phyloP scores from a whole-genome alignment of 2,113 vertebrate species.

The Salminus brasiliensis region DNA sequence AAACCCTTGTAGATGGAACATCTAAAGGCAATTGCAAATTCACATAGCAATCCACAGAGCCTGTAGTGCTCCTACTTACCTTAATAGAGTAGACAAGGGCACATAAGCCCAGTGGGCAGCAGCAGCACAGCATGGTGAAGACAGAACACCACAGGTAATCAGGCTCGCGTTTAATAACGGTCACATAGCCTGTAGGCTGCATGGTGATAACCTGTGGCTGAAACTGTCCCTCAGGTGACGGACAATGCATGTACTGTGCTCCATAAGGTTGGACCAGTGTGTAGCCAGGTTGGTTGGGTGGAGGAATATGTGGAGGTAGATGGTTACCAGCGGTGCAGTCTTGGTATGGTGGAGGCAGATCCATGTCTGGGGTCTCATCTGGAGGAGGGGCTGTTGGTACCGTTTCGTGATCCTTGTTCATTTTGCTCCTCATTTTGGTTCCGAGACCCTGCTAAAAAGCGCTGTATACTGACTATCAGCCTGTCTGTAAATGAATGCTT shows the following conservation, averaged over 20 bases:
- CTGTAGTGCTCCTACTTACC: constrained; percentile 62
- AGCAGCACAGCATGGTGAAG: constrained; percentile 79
- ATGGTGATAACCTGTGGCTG: constrained; percentile 16
- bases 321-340: not conserved
- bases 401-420: constrained; percentile 61
- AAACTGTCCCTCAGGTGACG: constrained; percentile 13
- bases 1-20: not conserved
- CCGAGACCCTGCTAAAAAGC: not conserved
- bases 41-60: no score
- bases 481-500: no score
- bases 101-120: constrained; percentile 73
- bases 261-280: constrained; percentile 29
- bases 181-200: constrained; percentile 64
- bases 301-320: constrained; percentile 19
- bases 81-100: constrained; percentile 74
- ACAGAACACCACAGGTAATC: constrained; percentile 79
- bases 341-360: constrained; percentile 34
- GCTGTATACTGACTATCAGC: not conserved
- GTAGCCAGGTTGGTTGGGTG: not conserved
- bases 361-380: constrained; percentile 42
- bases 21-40: not conserved
- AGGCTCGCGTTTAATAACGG: constrained; percentile 47
- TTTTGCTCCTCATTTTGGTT: not conserved
- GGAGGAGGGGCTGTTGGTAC: constrained; percentile 30
- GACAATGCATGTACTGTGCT: not conserved